Percentiles rank a stretch among this genome's conserved stretches.
Evolutionary conservation across 1,140 invertebrate species (phyloP).

Genomic region (Periplaneta americana): DNA sequence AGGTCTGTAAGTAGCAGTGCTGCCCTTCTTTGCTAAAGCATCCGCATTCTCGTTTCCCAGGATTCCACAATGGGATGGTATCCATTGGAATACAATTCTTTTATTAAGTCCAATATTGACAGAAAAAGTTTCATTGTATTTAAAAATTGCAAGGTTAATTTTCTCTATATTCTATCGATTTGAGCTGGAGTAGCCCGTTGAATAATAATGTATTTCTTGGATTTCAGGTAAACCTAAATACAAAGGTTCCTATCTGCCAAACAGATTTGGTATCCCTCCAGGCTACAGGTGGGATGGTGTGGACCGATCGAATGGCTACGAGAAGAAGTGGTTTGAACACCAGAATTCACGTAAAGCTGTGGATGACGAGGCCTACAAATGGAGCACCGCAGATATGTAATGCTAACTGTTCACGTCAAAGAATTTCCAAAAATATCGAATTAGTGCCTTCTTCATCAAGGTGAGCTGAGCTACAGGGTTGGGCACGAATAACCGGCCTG

Average conservation of each 20-base stretch:
- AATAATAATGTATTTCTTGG: constrained; percentile 21
- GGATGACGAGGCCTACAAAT: constrained; percentile 86
- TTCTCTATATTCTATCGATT: too few species aligned
- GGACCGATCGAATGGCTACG: constrained; percentile 95
- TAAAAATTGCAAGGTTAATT: too few species aligned
- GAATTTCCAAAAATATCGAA: background rate
- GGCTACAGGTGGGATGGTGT: constrained; percentile 98
- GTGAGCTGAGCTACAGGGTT: background rate
- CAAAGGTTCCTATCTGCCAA: constrained; percentile 77
- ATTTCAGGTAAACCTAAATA: constrained; percentile 62
- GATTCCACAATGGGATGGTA: too few species aligned
- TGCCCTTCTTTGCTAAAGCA: too few species aligned
- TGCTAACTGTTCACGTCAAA: background rate
- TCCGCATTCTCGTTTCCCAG: too few species aligned
- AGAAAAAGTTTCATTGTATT: too few species aligned
- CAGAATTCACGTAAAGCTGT: constrained; percentile 69
- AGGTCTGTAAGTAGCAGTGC: too few species aligned
- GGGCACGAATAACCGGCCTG: too few species aligned
- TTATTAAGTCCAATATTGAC: too few species aligned
- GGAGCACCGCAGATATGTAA: constrained; percentile 94
- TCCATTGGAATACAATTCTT: too few species aligned
- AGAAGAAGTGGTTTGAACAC: constrained; percentile 81
- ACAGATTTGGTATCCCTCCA: constrained; percentile 86
- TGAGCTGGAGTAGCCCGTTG: too few species aligned
- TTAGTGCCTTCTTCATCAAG: background rate